Evolutionary conservation across 2,888 invertebrate genomes (phyloP).

Genomic region (Machimus rusticus): DNA sequence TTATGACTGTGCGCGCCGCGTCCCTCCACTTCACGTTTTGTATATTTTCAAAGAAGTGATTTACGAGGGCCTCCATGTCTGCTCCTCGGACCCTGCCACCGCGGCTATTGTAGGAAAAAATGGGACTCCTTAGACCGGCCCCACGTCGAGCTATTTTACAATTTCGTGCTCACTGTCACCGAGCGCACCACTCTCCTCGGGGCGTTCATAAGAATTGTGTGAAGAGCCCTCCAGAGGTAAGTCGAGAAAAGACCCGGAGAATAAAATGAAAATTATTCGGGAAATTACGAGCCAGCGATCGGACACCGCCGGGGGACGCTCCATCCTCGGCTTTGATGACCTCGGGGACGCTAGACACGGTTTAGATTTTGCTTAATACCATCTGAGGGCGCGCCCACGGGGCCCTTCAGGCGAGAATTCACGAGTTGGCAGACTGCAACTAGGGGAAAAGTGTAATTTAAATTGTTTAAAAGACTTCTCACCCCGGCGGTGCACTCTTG

Average conservation of each 20-base stretch:
- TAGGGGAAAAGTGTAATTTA: not conserved
- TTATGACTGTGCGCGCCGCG: slow-evolving; percentile 14
- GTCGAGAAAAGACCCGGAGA: not conserved
- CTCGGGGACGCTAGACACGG: not conserved
- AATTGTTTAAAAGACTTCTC: not conserved
- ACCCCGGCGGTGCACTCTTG: not conserved
- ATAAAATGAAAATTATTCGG: not conserved
- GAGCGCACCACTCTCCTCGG: not conserved
- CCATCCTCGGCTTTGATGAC: not conserved
- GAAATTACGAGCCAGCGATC: not conserved
- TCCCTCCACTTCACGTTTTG: slow-evolving; percentile 16
- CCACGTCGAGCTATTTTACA: not conserved
- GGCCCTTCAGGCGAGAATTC: not conserved
- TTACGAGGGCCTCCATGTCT: not conserved
- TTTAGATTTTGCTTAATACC: not conserved
- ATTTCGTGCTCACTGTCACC: not conserved
- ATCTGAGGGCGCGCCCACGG: not conserved
- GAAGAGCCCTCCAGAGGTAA: not conserved
- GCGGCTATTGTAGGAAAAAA: not conserved
- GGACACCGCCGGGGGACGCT: not conserved
- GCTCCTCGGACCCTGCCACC: not conserved
- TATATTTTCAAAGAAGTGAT: slow-evolving; percentile 29
- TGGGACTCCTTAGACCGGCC: not conserved
- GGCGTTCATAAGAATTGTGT: not conserved
- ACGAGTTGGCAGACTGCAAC: not conserved